phyloP scores from a whole-genome alignment of 2,888 invertebrate species.

The Spisula subtruncata region DNA sequence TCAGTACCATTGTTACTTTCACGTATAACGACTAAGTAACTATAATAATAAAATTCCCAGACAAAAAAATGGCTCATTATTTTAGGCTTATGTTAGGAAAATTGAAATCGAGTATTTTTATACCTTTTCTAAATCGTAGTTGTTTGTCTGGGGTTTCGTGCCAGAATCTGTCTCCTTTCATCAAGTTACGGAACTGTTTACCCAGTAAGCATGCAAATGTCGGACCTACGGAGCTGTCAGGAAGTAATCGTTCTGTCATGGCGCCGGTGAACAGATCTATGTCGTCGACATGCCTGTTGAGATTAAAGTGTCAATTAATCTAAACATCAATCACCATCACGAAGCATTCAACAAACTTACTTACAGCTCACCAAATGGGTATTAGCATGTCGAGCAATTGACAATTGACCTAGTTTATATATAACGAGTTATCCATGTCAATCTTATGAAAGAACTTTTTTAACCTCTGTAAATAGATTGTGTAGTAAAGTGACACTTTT shows the following conservation, averaged over 20 bases:
- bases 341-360: too few relatives aligned
- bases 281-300: slow-evolving; percentile 58
- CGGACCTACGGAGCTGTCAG: slow-evolving; percentile 60
- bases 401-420: background rate
- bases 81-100: too few relatives aligned
- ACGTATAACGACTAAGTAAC: too few relatives aligned
- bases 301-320: too few relatives aligned
- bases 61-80: too few relatives aligned
- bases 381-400: too few relatives aligned
- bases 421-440: background rate
- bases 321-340: too few relatives aligned
- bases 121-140: slow-evolving; percentile 59
- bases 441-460: background rate
- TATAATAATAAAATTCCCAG: too few relatives aligned
- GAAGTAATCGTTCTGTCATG: slow-evolving; percentile 61
- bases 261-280: slow-evolving; percentile 66
- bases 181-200: slow-evolving; percentile 52
- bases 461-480: background rate
- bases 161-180: slow-evolving; percentile 63
- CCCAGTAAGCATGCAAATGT: slow-evolving; percentile 65
- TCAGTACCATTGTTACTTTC: too few relatives aligned
- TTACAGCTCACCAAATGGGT: too few relatives aligned
- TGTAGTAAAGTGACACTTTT: too few relatives aligned
- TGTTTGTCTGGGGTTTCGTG: slow-evolving; percentile 49
- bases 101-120: too few relatives aligned